Evolutionary conservation across 1,140 invertebrate genomes (phyloP).

Genomic region (Listronotus bonariensis): DNA sequence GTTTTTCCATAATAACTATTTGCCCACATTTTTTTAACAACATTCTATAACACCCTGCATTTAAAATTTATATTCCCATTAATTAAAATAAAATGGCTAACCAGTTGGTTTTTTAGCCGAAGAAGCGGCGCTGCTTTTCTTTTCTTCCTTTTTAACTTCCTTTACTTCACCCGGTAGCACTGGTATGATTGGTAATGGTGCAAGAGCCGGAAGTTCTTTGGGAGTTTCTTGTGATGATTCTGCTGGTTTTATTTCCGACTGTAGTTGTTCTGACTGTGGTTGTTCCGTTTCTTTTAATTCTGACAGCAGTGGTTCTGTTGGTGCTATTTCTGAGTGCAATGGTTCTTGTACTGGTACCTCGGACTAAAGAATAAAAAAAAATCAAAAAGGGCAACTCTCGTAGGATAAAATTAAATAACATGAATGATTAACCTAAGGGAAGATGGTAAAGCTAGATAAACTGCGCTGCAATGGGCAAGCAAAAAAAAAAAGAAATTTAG

Average conservation of each 20-base stretch:
- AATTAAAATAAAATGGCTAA: constrained; percentile 3
- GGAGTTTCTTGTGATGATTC: constrained; percentile 38
- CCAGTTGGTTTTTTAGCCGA: constrained; percentile 16
- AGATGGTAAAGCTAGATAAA: too few species aligned
- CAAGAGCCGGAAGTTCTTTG: constrained; percentile 40
- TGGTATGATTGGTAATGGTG: constrained; percentile 2
- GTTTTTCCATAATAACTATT: too few species aligned
- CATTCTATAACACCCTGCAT: too few species aligned
- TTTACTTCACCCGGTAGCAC: not conserved
- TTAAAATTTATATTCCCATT: not conserved
- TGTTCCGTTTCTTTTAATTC: too few species aligned
- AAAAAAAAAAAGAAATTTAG: too few species aligned
- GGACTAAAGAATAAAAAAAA: constrained; percentile 11
- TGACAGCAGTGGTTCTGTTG: too few species aligned
- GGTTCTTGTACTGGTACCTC: constrained; percentile 10
- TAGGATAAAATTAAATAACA: too few species aligned
- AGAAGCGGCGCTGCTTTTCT: constrained; percentile 21
- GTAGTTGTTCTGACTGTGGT: not conserved
- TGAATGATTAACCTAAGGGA: too few species aligned
- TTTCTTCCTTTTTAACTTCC: constrained; percentile 23
- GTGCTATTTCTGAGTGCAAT: not conserved
- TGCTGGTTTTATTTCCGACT: constrained; percentile 11
- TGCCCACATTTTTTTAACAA: too few species aligned
- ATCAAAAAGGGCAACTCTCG: too few species aligned
- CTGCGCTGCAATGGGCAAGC: too few species aligned